Conservation (phyloP, 2,888 invertebrate species). For the Dicyrtomina minuta region DNA sequence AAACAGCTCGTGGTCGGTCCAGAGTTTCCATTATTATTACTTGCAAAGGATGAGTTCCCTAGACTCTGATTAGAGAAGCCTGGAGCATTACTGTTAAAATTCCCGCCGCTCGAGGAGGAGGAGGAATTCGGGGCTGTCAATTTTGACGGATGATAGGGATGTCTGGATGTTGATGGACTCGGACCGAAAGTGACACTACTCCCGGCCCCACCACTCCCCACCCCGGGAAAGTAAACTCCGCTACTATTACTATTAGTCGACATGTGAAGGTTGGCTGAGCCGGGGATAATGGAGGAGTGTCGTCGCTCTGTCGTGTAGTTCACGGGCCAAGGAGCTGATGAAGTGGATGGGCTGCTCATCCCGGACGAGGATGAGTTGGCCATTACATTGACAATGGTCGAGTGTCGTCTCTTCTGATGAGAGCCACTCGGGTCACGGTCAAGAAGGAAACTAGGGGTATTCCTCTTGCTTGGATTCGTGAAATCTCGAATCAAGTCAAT, state of each 20-base stretch:
- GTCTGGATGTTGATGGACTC: neutral
- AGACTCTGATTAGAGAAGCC: too few relatives aligned
- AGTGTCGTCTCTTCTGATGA: slow-evolving; percentile 18
- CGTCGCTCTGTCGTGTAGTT: slow-evolving; percentile 17
- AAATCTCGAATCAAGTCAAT: slow-evolving; percentile 53
- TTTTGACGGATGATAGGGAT: too few relatives aligned
- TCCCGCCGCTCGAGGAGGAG: neutral
- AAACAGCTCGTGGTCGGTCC: neutral
- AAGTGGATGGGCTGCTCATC: neutral
- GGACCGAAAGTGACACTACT: neutral
- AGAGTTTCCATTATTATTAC: slow-evolving; percentile 1
- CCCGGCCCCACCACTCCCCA: neutral
- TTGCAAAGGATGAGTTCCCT: neutral
- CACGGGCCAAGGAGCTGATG: neutral
- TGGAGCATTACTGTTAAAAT: neutral
- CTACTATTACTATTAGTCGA: neutral
- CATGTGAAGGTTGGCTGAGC: neutral
- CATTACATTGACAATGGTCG: slow-evolving; percentile 13
- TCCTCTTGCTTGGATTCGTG: slow-evolving; percentile 44
- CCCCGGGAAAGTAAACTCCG: neutral
- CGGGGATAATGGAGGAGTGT: slow-evolving; percentile 31
- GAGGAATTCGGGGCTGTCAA: neutral
- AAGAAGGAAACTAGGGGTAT: slow-evolving; percentile 38
- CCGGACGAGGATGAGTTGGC: slow-evolving; percentile 7
- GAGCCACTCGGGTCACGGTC: slow-evolving; percentile 13